Evolutionary conservation across 2,888 invertebrate genomes (phyloP), one percentile per base, ranked within the genome.

Genomic region (Alviniconcha strummeri): DNA sequence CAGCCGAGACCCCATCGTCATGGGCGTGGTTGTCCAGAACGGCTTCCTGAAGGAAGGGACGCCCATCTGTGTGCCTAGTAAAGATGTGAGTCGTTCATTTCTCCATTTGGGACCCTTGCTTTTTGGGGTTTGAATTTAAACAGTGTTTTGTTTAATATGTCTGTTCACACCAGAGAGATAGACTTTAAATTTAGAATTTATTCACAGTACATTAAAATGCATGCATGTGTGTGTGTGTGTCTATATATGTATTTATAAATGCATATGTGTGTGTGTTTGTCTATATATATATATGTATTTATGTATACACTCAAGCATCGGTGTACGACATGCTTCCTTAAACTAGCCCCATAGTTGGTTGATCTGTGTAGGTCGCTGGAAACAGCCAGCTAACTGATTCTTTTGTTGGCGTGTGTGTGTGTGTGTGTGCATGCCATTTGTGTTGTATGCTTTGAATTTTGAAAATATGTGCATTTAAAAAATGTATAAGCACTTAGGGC

Each of bases 21-120:
- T 97, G 91, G 99, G 99, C 75, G 97, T 99, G 1, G 97, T 97
- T 94, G 96, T 99, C 0, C 99, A 99, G 93, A 98, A 97, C 55
- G 99, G 99, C 72, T 96, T 98, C 85, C 95, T 99, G 76, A 98
- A 97, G 94, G 97, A 98, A 91, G 99, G 99, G 84, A 99, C 99
- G 0, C 99, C 99, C 0, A 96, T 99, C 82, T 99, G 99, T 95
- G 99, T 99, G 82, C 99, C 99, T 84, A 97, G 96, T 93, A 97
- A 98, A 96, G 98, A 98, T 94, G 98, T 91, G 83, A 86, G 90
- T 85, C 8, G 36, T 57, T 78, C 8, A n/a, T 13, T 72, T 71
- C 71, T 80, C n/a, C 55, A 52, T 15, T 71, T 57, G 4, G 15
- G 54, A 54, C 67, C 55, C 8, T 71, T 71, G 72, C n/a, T 72